phyloP scores from a whole-genome alignment of 2,888 invertebrate species.

The Chaetogeoica ovagalla region DNA sequence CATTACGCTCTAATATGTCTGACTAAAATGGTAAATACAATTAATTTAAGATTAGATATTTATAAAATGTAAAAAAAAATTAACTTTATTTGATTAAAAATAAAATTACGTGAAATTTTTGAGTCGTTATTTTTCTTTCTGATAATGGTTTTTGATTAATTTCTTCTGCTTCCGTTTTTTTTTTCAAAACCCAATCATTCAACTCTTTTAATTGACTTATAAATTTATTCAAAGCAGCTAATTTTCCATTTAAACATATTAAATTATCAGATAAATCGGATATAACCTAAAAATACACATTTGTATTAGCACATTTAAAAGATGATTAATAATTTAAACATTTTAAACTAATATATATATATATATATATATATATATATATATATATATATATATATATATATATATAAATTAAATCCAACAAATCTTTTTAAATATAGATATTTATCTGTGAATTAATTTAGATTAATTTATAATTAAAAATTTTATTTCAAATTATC shows the following conservation, averaged over 20 bases:
- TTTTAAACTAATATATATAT: neutral
- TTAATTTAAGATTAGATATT: neutral
- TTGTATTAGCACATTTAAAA: neutral
- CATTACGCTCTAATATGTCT: slow-evolving; percentile 62
- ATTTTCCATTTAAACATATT: slow-evolving; percentile 41
- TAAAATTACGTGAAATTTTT: slow-evolving; percentile 36
- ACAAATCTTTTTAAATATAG: neutral
- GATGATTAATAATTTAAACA: neutral
- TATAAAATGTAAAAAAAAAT: neutral
- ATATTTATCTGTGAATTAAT: neutral
- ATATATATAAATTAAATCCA: neutral
- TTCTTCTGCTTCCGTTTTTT: slow-evolving; percentile 33
- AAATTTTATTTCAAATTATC: slow-evolving; percentile 14
- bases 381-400: neutral
- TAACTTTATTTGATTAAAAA: neutral
- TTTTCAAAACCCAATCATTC: slow-evolving; percentile 6
- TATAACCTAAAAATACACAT: slow-evolving; percentile 32
- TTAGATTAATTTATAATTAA: neutral
- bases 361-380: neutral
- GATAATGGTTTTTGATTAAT: slow-evolving; percentile 16
- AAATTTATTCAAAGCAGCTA: slow-evolving; percentile 40
- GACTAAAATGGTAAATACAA: slow-evolving; percentile 54
- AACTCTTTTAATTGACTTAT: slow-evolving; percentile 41
- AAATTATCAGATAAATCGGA: slow-evolving; percentile 46
- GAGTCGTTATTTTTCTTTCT: slow-evolving; percentile 27